Evolutionary conservation across 2,888 invertebrate genomes (phyloP).

Genomic region (Aquatica leii): DNA sequence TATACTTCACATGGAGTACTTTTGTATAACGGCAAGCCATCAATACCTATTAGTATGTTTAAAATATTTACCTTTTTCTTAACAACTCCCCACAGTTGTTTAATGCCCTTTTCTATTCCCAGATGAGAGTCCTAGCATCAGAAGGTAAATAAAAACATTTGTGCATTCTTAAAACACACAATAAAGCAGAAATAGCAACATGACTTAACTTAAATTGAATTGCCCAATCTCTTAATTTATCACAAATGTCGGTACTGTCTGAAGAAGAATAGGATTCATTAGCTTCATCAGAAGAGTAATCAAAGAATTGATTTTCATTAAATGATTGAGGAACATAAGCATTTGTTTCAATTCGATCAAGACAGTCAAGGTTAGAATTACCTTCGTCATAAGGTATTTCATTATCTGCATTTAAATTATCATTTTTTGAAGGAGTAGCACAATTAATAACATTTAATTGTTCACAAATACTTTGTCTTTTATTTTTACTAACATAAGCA

Average conservation of each 20-base stretch:
- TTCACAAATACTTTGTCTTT: neutral
- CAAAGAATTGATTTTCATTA: neutral
- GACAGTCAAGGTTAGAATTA: too few relatives aligned
- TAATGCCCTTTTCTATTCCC: too few relatives aligned
- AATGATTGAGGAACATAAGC: too few relatives aligned
- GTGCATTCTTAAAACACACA: too few relatives aligned
- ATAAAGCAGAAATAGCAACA: neutral
- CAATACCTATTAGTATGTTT: too few relatives aligned
- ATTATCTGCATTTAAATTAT: neutral
- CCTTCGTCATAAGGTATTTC: neutral
- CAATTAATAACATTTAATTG: neutral
- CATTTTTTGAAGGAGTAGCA: neutral
- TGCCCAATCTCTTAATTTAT: neutral
- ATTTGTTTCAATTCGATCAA: too few relatives aligned
- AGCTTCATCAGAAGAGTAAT: neutral
- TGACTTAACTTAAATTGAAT: too few relatives aligned
- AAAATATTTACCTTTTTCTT: too few relatives aligned
- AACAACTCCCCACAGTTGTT: too few relatives aligned
- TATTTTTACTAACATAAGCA: neutral
- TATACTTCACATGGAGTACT: neutral
- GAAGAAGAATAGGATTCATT: neutral
- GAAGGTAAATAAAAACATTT: too few relatives aligned
- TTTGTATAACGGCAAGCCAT: neutral
- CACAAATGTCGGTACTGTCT: neutral
- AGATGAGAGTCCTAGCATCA: too few relatives aligned